A percentile compares a stretch with the other conserved stretches of the same genome.
Evolutionary conservation across 1,140 invertebrate genomes (phyloP).

Genomic region (Brachystomella parvula): DNA sequence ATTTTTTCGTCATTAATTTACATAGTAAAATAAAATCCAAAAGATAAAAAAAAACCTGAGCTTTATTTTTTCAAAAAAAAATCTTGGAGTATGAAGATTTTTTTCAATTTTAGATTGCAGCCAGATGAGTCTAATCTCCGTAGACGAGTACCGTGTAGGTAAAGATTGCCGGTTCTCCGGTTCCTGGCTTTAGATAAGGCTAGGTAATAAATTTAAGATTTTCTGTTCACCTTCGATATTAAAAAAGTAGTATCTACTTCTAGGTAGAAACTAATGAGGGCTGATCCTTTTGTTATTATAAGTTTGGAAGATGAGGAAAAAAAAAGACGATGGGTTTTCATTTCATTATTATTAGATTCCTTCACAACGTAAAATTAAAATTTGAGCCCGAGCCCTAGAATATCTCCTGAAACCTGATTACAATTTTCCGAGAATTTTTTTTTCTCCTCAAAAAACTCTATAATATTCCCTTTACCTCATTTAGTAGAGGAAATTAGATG

Average conservation of each 20-base stretch:
- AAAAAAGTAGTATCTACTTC: not conserved
- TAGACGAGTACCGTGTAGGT: no score
- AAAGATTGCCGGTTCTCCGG: no score
- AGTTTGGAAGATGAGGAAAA: not conserved
- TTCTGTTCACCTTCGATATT: not conserved
- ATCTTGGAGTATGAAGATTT: no score
- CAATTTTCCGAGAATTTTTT: not conserved
- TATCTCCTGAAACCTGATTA: no score
- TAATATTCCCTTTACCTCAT: not conserved
- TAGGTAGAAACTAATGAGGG: not conserved
- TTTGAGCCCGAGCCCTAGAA: no score
- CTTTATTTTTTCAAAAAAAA: no score
- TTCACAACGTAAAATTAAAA: not conserved
- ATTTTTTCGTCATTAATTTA: no score
- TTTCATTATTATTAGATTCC: not conserved
- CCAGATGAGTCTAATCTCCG: no score
- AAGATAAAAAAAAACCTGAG: not conserved
- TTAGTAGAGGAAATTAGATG: not conserved
- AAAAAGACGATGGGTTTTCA: constrained; percentile 4
- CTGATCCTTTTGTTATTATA: constrained; percentile 9
- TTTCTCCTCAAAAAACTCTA: not conserved
- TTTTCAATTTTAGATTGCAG: no score
- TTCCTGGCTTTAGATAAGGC: no score
- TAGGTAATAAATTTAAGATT: not conserved
- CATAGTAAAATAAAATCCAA: no score